These are phyloP conservation scores for Pandion haliaetus DNA, from an alignment of 2,113 vertebrate genomes.

Conservation along the genomic window DNA sequence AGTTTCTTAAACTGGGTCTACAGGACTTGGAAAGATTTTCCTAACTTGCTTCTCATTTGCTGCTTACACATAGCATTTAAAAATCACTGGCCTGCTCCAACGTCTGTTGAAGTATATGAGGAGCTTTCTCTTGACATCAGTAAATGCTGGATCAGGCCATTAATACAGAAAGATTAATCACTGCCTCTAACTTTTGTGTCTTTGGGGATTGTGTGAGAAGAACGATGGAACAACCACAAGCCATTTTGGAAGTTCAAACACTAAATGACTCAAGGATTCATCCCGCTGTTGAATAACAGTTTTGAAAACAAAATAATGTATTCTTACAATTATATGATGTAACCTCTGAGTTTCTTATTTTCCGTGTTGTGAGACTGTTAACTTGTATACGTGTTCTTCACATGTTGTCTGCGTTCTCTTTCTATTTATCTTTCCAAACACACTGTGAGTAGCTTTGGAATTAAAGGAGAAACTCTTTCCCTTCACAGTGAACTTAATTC, in stretches of 20 bases:
- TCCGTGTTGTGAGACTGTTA: not conserved
- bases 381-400: not conserved
- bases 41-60: not conserved
- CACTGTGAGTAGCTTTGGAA: not conserved
- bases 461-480: not conserved
- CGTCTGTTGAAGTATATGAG: not conserved
- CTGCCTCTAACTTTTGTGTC: not conserved
- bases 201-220: conserved; percentile 26
- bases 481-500: not conserved
- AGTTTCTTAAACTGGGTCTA: not conserved
- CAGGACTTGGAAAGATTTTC: not conserved
- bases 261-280: conserved; percentile 40
- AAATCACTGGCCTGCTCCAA: not conserved
- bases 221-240: conserved; percentile 46
- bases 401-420: not conserved
- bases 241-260: conserved; percentile 5
- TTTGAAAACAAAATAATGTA: conserved; percentile 47
- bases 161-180: not conserved
- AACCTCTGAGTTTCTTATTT: not conserved
- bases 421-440: conserved; percentile 16
- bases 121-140: not conserved
- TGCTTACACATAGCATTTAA: not conserved
- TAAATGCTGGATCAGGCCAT: not conserved
- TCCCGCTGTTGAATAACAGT: conserved; percentile 30
- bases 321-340: conserved; percentile 7